These are phyloP conservation scores for Neodiprion pinetum DNA, from an alignment of 1,140 invertebrate genomes.

Conservation along the genomic window DNA sequence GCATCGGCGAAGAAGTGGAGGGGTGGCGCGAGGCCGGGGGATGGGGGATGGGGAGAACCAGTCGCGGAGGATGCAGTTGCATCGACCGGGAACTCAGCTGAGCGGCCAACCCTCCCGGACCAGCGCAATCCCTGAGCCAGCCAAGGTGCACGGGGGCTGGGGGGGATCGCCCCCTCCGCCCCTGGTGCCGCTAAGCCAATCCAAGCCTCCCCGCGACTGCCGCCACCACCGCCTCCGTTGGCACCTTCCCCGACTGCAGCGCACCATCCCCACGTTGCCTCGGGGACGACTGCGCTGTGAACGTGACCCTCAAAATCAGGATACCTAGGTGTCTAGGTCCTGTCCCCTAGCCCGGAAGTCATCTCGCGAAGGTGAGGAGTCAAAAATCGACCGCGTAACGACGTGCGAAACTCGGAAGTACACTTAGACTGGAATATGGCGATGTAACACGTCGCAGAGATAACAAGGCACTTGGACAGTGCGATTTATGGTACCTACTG, in stretches of 20 bases:
- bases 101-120: slow-evolving; percentile 37
- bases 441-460: no score
- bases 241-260: slow-evolving; percentile 54
- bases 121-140: slow-evolving; percentile 6
- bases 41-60: slow-evolving; percentile 27
- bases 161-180: slow-evolving; percentile 20
- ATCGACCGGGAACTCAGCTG: slow-evolving; percentile 57
- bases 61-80: slow-evolving; percentile 45
- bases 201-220: background rate
- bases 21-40: slow-evolving; percentile 11
- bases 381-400: background rate
- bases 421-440: no score
- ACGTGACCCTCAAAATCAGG: slow-evolving; percentile 59
- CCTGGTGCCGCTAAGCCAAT: slow-evolving; percentile 22
- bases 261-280: slow-evolving; percentile 43
- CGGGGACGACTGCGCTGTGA: slow-evolving; percentile 53
- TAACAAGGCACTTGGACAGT: no score
- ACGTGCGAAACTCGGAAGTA: background rate
- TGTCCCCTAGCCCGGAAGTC: background rate
- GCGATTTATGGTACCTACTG: no score
- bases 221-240: slow-evolving; percentile 27
- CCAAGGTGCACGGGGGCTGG: background rate
- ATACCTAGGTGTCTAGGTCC: slow-evolving; percentile 21
- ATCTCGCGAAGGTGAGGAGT: background rate
- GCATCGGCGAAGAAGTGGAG: slow-evolving; percentile 18